Evolutionary conservation across 1,140 invertebrate species (phyloP).

Genomic region (Nephila pilipes): DNA sequence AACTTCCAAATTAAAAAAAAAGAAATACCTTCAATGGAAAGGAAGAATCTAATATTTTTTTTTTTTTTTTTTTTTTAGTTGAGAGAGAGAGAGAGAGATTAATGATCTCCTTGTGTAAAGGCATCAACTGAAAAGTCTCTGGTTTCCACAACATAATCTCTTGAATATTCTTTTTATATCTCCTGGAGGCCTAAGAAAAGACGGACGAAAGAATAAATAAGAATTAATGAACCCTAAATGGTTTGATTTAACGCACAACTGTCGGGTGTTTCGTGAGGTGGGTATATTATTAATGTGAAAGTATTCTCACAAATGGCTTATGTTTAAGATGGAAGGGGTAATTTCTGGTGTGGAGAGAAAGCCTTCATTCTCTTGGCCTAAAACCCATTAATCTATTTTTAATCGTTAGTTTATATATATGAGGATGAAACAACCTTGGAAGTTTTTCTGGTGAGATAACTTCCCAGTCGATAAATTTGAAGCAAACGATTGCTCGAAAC

Average conservation of each 20-base stretch:
- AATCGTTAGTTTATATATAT: neutral
- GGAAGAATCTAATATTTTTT: neutral
- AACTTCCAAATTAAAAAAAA: too few relatives aligned
- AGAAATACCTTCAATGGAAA: neutral
- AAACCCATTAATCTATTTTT: neutral
- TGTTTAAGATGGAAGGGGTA: neutral
- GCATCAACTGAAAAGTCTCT: neutral
- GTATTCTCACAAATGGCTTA: neutral
- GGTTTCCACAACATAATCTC: neutral
- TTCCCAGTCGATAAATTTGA: neutral
- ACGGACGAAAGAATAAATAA: neutral
- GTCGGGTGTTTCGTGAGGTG: neutral
- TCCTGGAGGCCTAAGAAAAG: neutral
- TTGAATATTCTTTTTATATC: neutral
- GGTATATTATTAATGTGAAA: neutral
- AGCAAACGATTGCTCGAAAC: neutral
- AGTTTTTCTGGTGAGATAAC: neutral
- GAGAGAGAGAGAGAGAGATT: neutral
- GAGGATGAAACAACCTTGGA: neutral
- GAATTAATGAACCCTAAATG: conserved; percentile 2
- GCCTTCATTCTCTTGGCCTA: neutral
- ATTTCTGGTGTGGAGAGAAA: neutral
- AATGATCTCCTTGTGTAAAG: neutral
- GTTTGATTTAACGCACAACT: conserved; percentile 3
- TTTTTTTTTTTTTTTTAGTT: too few relatives aligned